Conservation (phyloP, 2,113 vertebrate genomes). For the Triplophysa siluroides region DNA sequence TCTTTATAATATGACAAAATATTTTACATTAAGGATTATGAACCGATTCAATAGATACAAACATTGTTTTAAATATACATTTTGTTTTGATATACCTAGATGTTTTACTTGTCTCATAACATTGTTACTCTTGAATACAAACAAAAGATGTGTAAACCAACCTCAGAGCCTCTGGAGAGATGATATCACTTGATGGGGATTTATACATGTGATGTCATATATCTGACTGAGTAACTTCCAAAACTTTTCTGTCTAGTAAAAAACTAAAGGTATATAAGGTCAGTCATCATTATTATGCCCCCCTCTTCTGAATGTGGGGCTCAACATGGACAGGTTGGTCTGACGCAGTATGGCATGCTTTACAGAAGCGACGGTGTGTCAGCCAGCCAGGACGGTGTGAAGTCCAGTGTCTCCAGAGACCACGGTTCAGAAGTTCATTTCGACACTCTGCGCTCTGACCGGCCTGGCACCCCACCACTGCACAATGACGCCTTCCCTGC, state of each 20-base stretch:
- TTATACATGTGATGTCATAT: background rate
- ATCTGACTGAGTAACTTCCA: background rate
- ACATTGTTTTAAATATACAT: too few relatives aligned
- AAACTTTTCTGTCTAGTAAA: background rate
- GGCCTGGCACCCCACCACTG: constrained; percentile 84
- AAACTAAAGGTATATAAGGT: background rate
- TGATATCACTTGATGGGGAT: background rate
- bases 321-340: background rate
- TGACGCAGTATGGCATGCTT: constrained; percentile 4
- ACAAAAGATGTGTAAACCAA: background rate
- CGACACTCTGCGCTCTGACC: constrained; percentile 84
- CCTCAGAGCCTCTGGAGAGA: background rate
- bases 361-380: constrained; percentile 91
- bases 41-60: too few relatives aligned
- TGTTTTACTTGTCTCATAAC: too few relatives aligned
- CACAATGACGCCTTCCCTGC: constrained; percentile 88
- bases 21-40: too few relatives aligned
- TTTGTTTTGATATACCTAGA: too few relatives aligned
- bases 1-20: too few relatives aligned
- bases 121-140: background rate
- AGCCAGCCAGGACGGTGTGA: constrained; percentile 91
- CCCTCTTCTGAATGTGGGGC: background rate
- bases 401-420: constrained; percentile 87
- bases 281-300: background rate
- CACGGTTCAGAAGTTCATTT: constrained; percentile 83